Percentiles rank a stretch among this genome's conserved stretches.
These are phyloP conservation scores for Allolobophora icterica DNA, from an alignment of 2,888 invertebrate species.

Conservation along the genomic window DNA sequence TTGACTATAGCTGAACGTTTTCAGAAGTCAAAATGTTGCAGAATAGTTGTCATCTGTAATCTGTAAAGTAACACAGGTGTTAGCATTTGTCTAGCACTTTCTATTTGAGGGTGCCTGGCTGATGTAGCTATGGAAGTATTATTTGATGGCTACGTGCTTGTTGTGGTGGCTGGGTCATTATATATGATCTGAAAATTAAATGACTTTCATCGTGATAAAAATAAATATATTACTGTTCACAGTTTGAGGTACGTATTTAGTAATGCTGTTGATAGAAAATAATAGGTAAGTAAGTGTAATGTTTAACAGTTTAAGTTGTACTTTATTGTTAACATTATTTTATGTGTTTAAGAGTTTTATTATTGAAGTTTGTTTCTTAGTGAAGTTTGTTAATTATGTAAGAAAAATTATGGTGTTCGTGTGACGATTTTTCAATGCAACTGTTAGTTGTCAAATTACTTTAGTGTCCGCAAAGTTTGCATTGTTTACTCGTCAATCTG, in stretches of 20 bases:
- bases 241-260: not conserved
- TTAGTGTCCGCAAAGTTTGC: not conserved
- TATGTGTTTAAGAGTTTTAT: not conserved
- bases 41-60: not conserved
- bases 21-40: not conserved
- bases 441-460: not conserved
- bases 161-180: not conserved
- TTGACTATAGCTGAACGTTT: not conserved
- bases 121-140: not conserved
- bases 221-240: not conserved
- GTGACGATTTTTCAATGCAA: not conserved
- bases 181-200: not conserved
- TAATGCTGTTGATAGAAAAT: constrained; percentile 8
- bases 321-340: not conserved
- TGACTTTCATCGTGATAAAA: not conserved
- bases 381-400: not conserved
- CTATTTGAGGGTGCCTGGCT: not conserved
- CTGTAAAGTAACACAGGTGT: not conserved
- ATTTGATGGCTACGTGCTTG: not conserved
- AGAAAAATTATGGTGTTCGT: too few species aligned
- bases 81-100: not conserved
- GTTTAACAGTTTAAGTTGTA: constrained; percentile 17
- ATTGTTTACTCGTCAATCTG: not conserved
- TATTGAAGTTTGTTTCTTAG: not conserved
- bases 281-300: constrained; percentile 17